These are phyloP conservation scores for Xyrichtys novacula DNA, from an alignment of 2,797 vertebrate species.

Conservation along the genomic window DNA sequence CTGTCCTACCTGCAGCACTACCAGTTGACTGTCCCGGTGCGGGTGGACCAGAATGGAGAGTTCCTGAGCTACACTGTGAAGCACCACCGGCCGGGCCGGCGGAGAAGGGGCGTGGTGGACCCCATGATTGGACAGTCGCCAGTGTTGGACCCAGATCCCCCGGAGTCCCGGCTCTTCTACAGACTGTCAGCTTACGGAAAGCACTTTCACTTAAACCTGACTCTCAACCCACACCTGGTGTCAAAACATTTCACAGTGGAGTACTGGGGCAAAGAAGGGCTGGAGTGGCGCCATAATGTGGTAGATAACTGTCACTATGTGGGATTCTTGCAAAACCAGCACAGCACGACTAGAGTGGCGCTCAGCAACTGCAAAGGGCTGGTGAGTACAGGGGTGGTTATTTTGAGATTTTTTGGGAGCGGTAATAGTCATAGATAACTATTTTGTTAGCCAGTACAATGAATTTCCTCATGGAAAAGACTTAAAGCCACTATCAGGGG, in stretches of 20 bases:
- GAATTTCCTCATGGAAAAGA: too few relatives aligned
- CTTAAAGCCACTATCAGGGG: too few relatives aligned
- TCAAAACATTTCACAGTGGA: conserved; percentile 97
- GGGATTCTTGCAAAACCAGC: conserved; percentile 94
- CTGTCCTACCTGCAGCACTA: conserved; percentile 98
- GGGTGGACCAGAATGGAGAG: conserved; percentile 94
- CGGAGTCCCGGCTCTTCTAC: conserved; percentile 93
- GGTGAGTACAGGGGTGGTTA: conserved; percentile 87
- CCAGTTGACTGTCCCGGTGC: conserved; percentile 95
- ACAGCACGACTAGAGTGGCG: conserved; percentile 92
- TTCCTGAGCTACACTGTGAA: conserved; percentile 99
- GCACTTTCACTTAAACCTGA: conserved; percentile 99
- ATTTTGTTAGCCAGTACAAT: too few relatives aligned
- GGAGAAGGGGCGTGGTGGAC: conserved; percentile 87
- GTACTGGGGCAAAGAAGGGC: conserved; percentile 95
- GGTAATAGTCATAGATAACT: too few relatives aligned
- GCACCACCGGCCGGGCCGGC: conserved; percentile 91
- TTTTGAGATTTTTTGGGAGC: too few relatives aligned
- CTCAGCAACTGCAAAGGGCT: conserved; percentile 98
- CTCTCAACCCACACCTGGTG: conserved; percentile 94
- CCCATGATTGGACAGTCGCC: conserved; percentile 43
- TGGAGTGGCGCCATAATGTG: conserved; percentile 91
- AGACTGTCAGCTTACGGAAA: conserved; percentile 97
- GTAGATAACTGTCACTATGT: conserved; percentile 97
- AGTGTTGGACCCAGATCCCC: conserved; percentile 83